Evolutionary conservation across 2,797 vertebrate genomes (phyloP), one percentile per base, ranked within the genome.

Genomic region (Phataginus tricuspis): DNA sequence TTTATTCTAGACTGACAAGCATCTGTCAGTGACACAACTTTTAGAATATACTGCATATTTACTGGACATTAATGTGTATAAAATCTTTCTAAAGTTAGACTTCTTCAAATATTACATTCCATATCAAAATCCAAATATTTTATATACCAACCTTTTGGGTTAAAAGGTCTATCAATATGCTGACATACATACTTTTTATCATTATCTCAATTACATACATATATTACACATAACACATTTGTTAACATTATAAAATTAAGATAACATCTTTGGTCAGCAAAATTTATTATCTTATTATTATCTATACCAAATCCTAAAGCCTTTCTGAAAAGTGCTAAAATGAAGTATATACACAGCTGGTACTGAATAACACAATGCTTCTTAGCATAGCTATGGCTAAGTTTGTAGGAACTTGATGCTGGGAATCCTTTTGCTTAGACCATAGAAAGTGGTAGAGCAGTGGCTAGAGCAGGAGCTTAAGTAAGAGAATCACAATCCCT

Each of bases 21-120:
- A 94, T 3, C 14, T 25, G 91, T 37, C 18, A 66, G 55, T 72
- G 68, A 86, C 13, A 71, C n/a, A 90, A 49, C 7, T 94, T 95
- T 88, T 78, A 90, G 49, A 90, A 45, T 84, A 79, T 77, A 77
- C 34, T 61, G 21, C 7, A 88, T 7, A 94, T 16, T 94, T 92
- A 94, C 10, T 83, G 45, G 72, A 86, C 31, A 90, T 72, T 87
- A 72, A 77, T 29, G 21, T 87, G 16, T n/a, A 72, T 75, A 68
- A 96, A 85, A 39, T 87, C 95, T 37, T 95, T 97, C 87, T 68
- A 53, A 88, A 92, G 45, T 57, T 87, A 83, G 11, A 77, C 5
- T 42, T 72, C 55, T 85, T 96, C 37, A 94, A 86, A 86, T 86
- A 95, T 34, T 89, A 75, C 77, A 88, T 90, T 74, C 27, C 14